Conservation (phyloP, 2,888 invertebrate species). For the Brassicogethes aeneus region DNA sequence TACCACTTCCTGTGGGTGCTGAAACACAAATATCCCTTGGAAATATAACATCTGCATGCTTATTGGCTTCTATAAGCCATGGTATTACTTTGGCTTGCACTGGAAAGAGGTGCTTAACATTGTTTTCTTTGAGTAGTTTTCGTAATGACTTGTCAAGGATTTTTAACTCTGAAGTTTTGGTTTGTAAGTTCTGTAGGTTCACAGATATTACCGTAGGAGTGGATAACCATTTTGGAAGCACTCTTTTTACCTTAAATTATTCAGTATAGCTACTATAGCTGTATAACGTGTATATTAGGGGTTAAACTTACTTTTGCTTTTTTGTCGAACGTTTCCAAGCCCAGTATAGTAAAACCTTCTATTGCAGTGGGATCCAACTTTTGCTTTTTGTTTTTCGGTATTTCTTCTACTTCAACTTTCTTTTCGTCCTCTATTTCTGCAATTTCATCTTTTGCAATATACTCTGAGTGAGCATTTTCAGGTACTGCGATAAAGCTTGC, state of each 20-base stretch:
- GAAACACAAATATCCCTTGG: constrained; percentile 91
- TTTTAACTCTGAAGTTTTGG: constrained; percentile 47
- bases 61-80: constrained; percentile 59
- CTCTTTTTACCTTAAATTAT: constrained; percentile 55
- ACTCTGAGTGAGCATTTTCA: too few relatives aligned
- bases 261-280: constrained; percentile 5
- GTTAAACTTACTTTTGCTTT: constrained; percentile 42
- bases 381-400: constrained; percentile 15
- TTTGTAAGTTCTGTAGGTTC: constrained; percentile 51
- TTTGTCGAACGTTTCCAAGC: constrained; percentile 51
- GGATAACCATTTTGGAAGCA: constrained; percentile 81
- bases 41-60: constrained; percentile 52
- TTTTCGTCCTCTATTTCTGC: constrained; percentile 5
- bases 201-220: constrained; percentile 71
- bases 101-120: constrained; percentile 73
- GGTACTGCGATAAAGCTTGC: too few relatives aligned
- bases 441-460: too few relatives aligned
- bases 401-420: constrained; percentile 4
- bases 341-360: constrained; percentile 59
- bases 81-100: constrained; percentile 74
- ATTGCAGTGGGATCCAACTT: constrained; percentile 24
- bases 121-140: constrained; percentile 56
- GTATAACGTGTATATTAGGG: constrained; percentile 3
- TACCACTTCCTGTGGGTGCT: constrained; percentile 96
- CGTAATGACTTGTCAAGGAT: constrained; percentile 57